A percentile compares a stretch with the other conserved stretches of the same genome.
phyloP scores from a whole-genome alignment of 1,140 invertebrate species.

The Eumeta japonica region DNA sequence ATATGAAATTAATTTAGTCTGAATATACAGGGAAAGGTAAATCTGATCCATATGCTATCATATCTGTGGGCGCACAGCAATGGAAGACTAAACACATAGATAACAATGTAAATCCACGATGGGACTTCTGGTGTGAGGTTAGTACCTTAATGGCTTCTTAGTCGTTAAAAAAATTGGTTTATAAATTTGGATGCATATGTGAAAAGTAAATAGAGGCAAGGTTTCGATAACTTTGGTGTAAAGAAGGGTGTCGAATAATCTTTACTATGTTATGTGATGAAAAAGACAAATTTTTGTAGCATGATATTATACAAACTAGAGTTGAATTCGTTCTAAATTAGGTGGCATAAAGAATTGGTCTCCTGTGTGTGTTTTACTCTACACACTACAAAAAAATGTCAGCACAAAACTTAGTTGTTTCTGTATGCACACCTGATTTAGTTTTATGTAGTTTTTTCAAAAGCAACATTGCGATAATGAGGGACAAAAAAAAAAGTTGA shows the following conservation, averaged over 20 bases:
- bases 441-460: too few species aligned
- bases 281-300: too few species aligned
- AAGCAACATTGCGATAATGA: too few species aligned
- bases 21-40: slow-evolving; percentile 81
- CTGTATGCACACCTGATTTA: too few species aligned
- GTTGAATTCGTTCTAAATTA: not conserved
- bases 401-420: too few species aligned
- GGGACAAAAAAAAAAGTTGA: too few species aligned
- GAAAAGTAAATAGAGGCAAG: not conserved
- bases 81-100: slow-evolving; percentile 87
- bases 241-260: too few species aligned
- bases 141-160: too few species aligned
- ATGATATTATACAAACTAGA: too few species aligned
- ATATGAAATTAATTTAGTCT: too few species aligned
- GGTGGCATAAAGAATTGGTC: not conserved
- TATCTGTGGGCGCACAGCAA: slow-evolving; percentile 84
- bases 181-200: not conserved
- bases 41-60: slow-evolving; percentile 90
- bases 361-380: not conserved
- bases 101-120: slow-evolving; percentile 89
- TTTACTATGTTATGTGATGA: too few species aligned
- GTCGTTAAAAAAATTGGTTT: not conserved
- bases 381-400: too few species aligned
- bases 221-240: not conserved
- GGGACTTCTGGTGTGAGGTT: slow-evolving; percentile 94